Percentiles rank a stretch among this genome's conserved stretches.
Evolutionary conservation across 64 coral and sea anemone genomes (phyloP).

Genomic region (Hydrozoanthus tunicans): DNA sequence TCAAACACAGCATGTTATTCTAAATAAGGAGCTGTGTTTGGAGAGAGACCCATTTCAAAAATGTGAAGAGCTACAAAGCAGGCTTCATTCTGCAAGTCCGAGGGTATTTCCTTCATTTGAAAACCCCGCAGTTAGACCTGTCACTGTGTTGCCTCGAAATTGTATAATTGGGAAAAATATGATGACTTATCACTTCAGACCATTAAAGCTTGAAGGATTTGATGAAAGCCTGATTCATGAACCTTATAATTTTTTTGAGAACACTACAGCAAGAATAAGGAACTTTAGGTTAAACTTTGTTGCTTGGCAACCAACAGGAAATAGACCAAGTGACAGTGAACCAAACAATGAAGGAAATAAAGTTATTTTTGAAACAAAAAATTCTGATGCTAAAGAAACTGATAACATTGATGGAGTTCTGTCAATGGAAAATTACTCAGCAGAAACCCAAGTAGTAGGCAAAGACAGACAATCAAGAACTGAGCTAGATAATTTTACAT

Average conservation of each 20-base stretch:
- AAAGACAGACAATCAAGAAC: background rate
- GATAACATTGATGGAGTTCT: background rate
- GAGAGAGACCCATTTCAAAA: constrained; percentile 47
- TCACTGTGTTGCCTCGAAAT: constrained; percentile 33
- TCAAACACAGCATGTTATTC: constrained; percentile 56
- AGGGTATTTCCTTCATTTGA: constrained; percentile 11
- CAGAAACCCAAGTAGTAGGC: background rate
- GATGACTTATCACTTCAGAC: constrained; percentile 71
- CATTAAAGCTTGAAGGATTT: constrained; percentile 61
- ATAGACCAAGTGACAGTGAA: background rate
- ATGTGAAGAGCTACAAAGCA: constrained; percentile 51
- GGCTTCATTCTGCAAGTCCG: constrained; percentile 49
- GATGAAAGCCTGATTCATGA: constrained; percentile 7
- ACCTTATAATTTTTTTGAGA: background rate
- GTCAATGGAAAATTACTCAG: background rate
- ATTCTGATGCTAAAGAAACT: background rate
- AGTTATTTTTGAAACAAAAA: background rate
- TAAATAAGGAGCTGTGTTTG: constrained; percentile 47
- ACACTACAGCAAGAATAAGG: background rate
- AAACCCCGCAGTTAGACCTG: background rate
- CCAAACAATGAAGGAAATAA: background rate
- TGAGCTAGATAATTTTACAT: constrained; percentile 20
- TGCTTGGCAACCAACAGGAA: background rate
- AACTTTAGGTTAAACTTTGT: background rate
- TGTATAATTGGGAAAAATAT: constrained; percentile 55